Evolutionary conservation across 2,888 invertebrate species (phyloP).

Genomic region (Cylloceria caligata): DNA sequence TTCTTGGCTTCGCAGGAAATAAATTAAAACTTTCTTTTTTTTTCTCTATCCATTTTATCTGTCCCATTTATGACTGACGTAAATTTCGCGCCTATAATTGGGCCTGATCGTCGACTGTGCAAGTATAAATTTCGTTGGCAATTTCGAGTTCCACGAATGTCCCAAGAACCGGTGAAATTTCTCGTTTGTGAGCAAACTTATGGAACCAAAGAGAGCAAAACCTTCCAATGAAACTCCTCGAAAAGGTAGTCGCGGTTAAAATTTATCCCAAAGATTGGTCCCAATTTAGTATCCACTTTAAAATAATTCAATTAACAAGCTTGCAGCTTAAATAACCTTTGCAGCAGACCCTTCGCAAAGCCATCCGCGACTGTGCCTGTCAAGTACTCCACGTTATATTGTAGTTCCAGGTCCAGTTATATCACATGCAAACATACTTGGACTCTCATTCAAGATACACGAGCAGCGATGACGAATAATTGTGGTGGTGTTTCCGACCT

Average conservation of each 20-base stretch:
- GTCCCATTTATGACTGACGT: not conserved
- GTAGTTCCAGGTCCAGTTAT: not conserved
- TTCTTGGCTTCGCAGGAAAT: too few relatives aligned
- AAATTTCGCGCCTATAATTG: not conserved
- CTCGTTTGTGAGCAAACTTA: slow-evolving; percentile 16
- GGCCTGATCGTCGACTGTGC: not conserved
- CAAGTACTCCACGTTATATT: not conserved
- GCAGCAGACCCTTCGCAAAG: too few relatives aligned
- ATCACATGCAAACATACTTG: not conserved
- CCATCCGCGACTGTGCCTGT: too few relatives aligned
- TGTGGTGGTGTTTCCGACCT: slow-evolving; percentile 36
- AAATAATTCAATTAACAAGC: slow-evolving; percentile 63
- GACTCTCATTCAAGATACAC: slow-evolving; percentile 32
- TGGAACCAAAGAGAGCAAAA: slow-evolving; percentile 24
- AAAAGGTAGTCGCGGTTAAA: too few relatives aligned
- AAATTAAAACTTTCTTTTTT: too few relatives aligned
- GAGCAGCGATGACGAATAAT: slow-evolving; percentile 56
- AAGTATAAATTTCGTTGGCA: not conserved
- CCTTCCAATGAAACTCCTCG: not conserved
- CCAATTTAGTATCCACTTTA: slow-evolving; percentile 64
- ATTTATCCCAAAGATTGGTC: too few relatives aligned
- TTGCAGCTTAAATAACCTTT: slow-evolving; percentile 9
- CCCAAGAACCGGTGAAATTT: slow-evolving; percentile 28
- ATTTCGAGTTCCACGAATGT: not conserved
- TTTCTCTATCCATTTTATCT: not conserved